Evolutionary conservation across 2,113 vertebrate genomes (phyloP).

Genomic region (Thunnus maccoyii): DNA sequence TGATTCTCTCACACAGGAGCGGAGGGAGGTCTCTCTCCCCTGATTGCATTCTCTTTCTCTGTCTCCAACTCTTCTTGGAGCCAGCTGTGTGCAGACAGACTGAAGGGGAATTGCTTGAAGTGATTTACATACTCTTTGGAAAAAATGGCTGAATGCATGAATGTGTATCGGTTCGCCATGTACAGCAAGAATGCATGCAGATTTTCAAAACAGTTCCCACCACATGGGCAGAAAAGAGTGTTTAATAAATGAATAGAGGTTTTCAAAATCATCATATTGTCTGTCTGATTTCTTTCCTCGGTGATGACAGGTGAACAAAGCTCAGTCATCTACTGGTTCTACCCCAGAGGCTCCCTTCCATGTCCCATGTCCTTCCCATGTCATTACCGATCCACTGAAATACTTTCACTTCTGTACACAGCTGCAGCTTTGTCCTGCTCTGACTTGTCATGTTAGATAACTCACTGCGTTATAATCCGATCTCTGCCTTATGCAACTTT

Average conservation of each 20-base stretch:
- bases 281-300: not conserved
- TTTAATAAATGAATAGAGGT: not conserved
- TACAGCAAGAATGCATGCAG: not conserved
- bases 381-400: conserved; percentile 21
- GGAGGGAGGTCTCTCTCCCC: conserved; percentile 39
- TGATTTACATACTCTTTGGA: conserved; percentile 58
- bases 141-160: conserved; percentile 15
- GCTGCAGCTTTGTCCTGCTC: conserved; percentile 58
- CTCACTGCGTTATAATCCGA: conserved; percentile 31
- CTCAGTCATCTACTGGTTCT: conserved; percentile 7
- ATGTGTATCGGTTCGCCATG: not conserved
- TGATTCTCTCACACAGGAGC: conserved; percentile 47
- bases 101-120: conserved; percentile 44
- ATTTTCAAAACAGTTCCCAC: conserved; percentile 24
- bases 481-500: conserved; percentile 26
- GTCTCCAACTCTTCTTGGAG: conserved; percentile 43
- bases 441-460: conserved; percentile 70
- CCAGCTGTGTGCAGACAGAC: conserved; percentile 65
- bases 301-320: conserved; percentile 49
- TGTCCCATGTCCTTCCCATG: not conserved
- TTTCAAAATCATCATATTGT: conserved; percentile 23
- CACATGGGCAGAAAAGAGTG: not conserved
- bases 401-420: conserved; percentile 55
- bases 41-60: conserved; percentile 67
- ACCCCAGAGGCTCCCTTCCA: not conserved